phyloP scores from a whole-genome alignment of 2,113 vertebrate species.

The Corvus cornix region DNA sequence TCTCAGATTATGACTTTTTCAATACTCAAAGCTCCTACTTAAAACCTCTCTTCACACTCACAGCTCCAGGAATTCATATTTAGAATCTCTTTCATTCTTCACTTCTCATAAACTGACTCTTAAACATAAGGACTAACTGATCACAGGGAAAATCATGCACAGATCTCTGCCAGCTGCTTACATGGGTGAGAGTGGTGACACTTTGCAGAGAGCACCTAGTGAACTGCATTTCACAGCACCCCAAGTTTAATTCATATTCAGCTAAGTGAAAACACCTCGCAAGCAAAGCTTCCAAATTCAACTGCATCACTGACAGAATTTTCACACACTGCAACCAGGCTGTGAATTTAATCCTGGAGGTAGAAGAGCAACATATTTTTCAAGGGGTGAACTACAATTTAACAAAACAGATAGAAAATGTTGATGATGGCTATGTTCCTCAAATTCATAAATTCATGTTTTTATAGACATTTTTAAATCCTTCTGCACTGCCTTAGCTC shows the following conservation, averaged over 20 bases:
- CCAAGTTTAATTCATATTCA: not conserved
- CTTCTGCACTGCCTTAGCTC: not conserved
- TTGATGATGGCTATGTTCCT: not conserved
- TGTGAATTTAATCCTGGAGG: not conserved
- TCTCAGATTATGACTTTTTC: not conserved
- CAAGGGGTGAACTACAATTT: not conserved
- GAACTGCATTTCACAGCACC: not conserved
- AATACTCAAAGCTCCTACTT: not conserved
- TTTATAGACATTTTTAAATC: not conserved
- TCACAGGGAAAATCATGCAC: fast-evolving
- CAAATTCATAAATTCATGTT: not conserved
- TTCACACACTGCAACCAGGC: not conserved
- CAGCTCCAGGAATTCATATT: not conserved
- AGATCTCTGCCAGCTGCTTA: not conserved
- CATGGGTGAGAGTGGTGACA: not conserved
- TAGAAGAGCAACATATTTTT: not conserved
- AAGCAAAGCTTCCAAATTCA: not conserved
- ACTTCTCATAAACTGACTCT: not conserved
- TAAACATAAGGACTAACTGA: not conserved
- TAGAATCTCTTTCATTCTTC: not conserved
- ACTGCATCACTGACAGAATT: not conserved
- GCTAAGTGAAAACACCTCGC: not conserved
- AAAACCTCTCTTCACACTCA: not conserved
- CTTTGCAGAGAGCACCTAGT: not conserved
- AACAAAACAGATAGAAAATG: not conserved